Evolutionary conservation across 2,113 vertebrate genomes (phyloP).

Genomic region (Zingel zingel): DNA sequence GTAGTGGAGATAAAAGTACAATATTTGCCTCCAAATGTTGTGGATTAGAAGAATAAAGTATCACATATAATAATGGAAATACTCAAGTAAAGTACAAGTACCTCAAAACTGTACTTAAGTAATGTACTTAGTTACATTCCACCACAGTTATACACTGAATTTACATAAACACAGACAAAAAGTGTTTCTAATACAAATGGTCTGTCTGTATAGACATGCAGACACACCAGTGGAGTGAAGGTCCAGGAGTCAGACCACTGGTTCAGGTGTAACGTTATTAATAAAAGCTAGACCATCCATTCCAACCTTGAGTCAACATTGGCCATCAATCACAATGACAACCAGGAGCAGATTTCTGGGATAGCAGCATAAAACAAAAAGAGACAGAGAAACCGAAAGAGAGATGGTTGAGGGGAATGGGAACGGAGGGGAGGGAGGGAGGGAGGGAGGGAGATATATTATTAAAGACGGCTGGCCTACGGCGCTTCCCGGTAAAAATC

Average conservation of each 20-base stretch:
- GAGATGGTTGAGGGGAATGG: background rate
- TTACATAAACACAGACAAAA: background rate
- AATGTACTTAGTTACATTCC: no score
- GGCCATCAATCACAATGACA: conserved; percentile 65
- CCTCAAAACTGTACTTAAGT: no score
- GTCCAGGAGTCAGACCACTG: conserved; percentile 15
- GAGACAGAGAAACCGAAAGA: background rate
- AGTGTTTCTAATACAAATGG: no score
- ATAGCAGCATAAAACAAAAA: conserved; percentile 16
- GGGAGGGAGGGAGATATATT: conserved; percentile 47
- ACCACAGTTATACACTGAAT: no score
- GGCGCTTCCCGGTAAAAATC: conserved; percentile 49
- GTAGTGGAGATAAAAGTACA: no score
- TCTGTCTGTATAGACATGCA: background rate
- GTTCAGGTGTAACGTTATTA: conserved; percentile 34
- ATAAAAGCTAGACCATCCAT: conserved; percentile 4
- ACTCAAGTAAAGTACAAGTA: no score
- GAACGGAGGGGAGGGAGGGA: no score
- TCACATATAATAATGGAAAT: no score
- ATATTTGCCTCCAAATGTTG: no score
- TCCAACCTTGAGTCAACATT: conserved; percentile 30
- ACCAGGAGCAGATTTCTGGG: conserved; percentile 32
- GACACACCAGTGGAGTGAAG: background rate
- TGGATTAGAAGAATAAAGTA: no score
- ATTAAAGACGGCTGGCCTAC: conserved; percentile 57